Base-by-base conservation (phyloP, 2,888 invertebrate species). In the Leptopilina syphax region DNA sequence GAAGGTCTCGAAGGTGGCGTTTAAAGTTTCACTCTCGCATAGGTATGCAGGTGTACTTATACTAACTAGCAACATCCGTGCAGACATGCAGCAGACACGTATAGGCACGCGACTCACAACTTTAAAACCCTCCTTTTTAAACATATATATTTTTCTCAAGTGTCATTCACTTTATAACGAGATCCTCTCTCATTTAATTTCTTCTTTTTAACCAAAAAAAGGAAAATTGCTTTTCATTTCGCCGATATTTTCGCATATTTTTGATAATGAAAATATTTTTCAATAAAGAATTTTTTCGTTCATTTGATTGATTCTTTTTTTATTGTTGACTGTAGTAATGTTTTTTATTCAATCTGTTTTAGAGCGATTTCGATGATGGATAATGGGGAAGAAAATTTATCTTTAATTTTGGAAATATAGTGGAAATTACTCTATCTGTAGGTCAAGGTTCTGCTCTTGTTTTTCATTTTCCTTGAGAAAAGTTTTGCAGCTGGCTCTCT, bases 391-490 rank as follows among this genome's bases (percentile, higher is more conserved):
- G 6, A 41, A 41, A 47, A 47, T 8, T 47, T 47, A 8, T 47
- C 9, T 7, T 1, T 9, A 47, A 47, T 6, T 3, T 47, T 47
- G 50, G 50, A 50, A 10, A 10, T 7, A 44, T 10, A 50, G 9
- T 50, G 1, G 50, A 50, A 50, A 12, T 76, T 73, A 65, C 34
- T 78, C 63, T 41, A 77, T 81, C 70, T 79, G 77, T 79, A 85
- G 85, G 85, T 84, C 85, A 84, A 85, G 85, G 84, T 80, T 83
- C 60, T 8, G 7, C 44, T 44, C 44, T 77, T 67, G 79, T n/a
- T 27, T 73, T 57, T 73, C 54, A 57, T 8, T n/a, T 54, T 54
- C 9, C 67, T 78, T 67, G 73, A 34, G 34, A 34, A 34, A 67
- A 54, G 13, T 79, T 47, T 50, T 47, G 82, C 84, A 83, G 82